These are phyloP conservation scores for Entomobrya multifasciata DNA, from an alignment of 2,888 invertebrate species.

Conservation along the genomic window DNA sequence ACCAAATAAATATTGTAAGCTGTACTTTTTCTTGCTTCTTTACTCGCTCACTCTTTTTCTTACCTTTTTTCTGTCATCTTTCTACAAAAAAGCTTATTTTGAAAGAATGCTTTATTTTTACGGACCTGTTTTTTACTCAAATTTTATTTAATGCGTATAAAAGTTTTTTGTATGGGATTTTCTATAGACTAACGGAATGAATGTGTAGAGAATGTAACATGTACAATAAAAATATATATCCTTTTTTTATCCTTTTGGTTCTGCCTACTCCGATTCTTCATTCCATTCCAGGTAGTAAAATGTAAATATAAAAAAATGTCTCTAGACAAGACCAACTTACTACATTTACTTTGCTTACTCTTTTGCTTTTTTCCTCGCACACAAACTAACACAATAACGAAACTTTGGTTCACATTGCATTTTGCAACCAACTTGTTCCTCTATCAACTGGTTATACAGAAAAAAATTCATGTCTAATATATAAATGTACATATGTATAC, in stretches of 20 bases:
- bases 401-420: too few species aligned
- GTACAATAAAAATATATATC: slow-evolving; percentile 21
- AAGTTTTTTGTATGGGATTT: slow-evolving; percentile 21
- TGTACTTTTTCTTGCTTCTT: slow-evolving; percentile 29
- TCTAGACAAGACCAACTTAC: slow-evolving; percentile 8
- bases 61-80: slow-evolving; percentile 41
- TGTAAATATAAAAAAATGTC: slow-evolving; percentile 57
- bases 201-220: background rate
- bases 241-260: slow-evolving; percentile 3
- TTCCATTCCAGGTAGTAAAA: slow-evolving; percentile 63
- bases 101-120: slow-evolving; percentile 54
- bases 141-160: slow-evolving; percentile 64
- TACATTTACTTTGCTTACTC: background rate
- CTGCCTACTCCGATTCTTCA: slow-evolving; percentile 56
- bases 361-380: background rate
- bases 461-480: too few species aligned
- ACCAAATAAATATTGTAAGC: slow-evolving; percentile 66
- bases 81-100: background rate
- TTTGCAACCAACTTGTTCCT: too few species aligned
- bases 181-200: too few species aligned
- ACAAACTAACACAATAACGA: too few species aligned
- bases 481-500: background rate
- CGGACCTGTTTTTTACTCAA: slow-evolving; percentile 43
- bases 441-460: too few species aligned
- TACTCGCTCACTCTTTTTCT: slow-evolving; percentile 46